Conservation (phyloP, 1,140 invertebrate species). For the Zaprionus davidi region DNA sequence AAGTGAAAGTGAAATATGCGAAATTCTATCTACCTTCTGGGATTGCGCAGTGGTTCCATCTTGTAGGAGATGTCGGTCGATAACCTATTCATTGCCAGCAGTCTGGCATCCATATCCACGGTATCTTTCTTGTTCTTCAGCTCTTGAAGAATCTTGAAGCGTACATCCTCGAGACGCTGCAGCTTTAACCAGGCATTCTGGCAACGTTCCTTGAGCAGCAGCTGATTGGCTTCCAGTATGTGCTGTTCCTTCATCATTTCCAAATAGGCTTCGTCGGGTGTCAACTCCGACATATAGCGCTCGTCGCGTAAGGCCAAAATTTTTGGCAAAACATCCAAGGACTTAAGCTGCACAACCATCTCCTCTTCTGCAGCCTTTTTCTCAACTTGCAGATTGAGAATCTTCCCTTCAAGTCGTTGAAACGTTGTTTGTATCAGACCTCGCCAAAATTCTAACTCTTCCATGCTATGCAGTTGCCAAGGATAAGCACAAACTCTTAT, state of each 20-base stretch:
- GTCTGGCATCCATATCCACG: conserved; percentile 91
- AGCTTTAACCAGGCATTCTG: conserved; percentile 93
- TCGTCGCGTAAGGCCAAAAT: conserved; percentile 92
- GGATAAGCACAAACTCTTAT: neutral
- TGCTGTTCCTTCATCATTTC: conserved; percentile 93
- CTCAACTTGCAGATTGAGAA: conserved; percentile 88
- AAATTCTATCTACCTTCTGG: conserved; percentile 86
- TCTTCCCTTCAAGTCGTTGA: conserved; percentile 89
- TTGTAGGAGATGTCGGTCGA: conserved; percentile 92
- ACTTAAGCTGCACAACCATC: conserved; percentile 89
- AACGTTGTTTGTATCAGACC: conserved; percentile 89
- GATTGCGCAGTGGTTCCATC: conserved; percentile 89
- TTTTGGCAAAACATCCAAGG: conserved; percentile 90
- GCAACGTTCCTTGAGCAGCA: conserved; percentile 88
- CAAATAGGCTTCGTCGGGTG: conserved; percentile 91
- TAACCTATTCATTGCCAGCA: conserved; percentile 89
- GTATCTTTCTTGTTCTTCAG: conserved; percentile 92
- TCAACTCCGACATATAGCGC: conserved; percentile 90
- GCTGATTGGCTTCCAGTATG: conserved; percentile 90
- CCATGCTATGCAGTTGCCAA: conserved; percentile 78
- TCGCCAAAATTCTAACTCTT: conserved; percentile 91
- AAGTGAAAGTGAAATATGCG: neutral
- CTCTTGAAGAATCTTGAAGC: conserved; percentile 90
- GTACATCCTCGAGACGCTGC: conserved; percentile 91
- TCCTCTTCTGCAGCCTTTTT: conserved; percentile 92